These are phyloP conservation scores for Phrynocephalus versicolor DNA, from an alignment of 2,113 vertebrate genomes.

Conservation along the genomic window DNA sequence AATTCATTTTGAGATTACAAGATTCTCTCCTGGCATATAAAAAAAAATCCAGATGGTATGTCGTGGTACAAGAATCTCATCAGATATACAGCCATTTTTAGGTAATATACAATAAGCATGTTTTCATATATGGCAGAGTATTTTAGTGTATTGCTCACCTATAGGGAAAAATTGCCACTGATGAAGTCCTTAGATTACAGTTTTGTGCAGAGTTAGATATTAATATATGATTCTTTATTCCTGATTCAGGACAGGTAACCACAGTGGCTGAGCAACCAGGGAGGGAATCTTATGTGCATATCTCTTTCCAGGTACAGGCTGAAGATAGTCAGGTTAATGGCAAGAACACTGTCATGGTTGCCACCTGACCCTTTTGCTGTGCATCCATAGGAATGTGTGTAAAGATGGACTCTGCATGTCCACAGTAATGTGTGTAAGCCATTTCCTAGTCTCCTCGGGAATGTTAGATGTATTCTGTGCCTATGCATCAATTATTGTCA, in stretches of 20 bases:
- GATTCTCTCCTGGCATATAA: neutral
- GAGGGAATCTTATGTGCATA: neutral
- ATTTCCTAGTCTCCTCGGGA: neutral
- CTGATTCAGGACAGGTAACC: neutral
- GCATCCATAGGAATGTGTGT: no score
- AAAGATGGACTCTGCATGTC: no score
- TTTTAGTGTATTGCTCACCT: neutral
- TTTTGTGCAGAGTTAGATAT: neutral
- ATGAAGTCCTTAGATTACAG: no score
- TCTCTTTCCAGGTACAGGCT: neutral
- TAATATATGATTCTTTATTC: neutral
- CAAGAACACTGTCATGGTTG: neutral
- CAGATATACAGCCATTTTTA: neutral
- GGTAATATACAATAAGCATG: neutral
- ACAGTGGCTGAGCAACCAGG: no score
- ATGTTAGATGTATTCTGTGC: neutral
- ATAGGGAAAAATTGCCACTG: neutral
- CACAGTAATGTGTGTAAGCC: neutral
- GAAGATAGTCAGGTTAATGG: neutral
- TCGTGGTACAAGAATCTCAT: neutral
- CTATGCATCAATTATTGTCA: neutral
- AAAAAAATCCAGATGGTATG: no score
- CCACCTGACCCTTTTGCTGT: neutral
- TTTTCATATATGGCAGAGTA: neutral
- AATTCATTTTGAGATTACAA: neutral